Conservation (phyloP, 2,888 invertebrate genomes). For the Lasiommata megera region DNA sequence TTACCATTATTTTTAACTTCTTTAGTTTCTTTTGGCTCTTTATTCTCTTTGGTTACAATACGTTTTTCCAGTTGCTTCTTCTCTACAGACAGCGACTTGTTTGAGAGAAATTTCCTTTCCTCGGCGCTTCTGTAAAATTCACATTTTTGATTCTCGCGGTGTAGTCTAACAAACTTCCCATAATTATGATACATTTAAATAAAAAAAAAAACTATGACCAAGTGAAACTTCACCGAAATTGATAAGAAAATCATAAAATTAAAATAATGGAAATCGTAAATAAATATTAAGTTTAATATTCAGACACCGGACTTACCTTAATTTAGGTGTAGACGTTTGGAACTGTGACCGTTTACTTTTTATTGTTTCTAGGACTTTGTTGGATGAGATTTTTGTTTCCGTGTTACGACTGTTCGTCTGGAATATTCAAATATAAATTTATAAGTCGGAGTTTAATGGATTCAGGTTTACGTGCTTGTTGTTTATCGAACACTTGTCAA, state of each 20-base stretch:
- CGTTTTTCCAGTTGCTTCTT: conserved; percentile 54
- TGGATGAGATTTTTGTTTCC: conserved; percentile 47
- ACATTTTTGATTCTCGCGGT: background rate
- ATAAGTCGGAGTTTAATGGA: no score
- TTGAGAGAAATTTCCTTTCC: conserved; percentile 48
- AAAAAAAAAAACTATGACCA: no score
- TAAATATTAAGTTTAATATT: no score
- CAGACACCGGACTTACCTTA: conserved; percentile 45
- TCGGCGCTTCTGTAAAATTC: conserved; percentile 44
- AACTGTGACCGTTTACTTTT: conserved; percentile 53
- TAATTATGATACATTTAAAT: no score
- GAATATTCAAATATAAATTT: conserved; percentile 29
- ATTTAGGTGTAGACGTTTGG: conserved; percentile 67
- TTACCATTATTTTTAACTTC: conserved; percentile 45
- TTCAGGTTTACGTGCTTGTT: no score
- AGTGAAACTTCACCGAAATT: no score
- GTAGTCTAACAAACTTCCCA: no score
- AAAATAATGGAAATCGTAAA: no score
- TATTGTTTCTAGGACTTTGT: conserved; percentile 46
- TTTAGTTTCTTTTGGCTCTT: conserved; percentile 62
- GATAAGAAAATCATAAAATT: no score
- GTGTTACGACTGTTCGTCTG: conserved; percentile 59
- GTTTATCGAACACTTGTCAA: no score
- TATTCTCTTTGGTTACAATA: conserved; percentile 59
- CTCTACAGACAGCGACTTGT: conserved; percentile 45